These are phyloP conservation scores for Ceratosolen solmsi DNA, from an alignment of 1,140 invertebrate species.

Conservation along the genomic window DNA sequence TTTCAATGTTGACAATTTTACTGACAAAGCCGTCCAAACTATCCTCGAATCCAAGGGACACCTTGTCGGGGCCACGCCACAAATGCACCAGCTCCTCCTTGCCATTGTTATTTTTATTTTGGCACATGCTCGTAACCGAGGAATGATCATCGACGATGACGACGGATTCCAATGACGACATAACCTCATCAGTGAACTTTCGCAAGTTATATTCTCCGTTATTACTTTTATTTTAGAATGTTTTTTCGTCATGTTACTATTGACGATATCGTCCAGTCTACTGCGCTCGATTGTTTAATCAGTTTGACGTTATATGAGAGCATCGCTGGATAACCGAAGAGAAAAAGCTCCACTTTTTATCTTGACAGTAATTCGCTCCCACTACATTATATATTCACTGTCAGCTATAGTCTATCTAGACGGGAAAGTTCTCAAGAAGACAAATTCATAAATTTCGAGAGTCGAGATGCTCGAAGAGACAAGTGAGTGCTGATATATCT, in stretches of 20 bases:
- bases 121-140: not conserved
- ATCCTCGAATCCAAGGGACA: constrained; percentile 61
- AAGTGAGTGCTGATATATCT: too few species aligned
- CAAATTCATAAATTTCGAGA: not conserved
- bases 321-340: constrained; percentile 18
- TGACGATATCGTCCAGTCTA: constrained; percentile 13
- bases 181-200: constrained; percentile 30
- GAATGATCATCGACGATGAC: not conserved
- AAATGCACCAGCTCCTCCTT: constrained; percentile 53
- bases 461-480: too few species aligned
- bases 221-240: constrained; percentile 1
- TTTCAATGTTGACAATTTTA: constrained; percentile 63
- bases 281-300: constrained; percentile 23
- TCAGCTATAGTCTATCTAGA: too few species aligned
- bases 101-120: not conserved
- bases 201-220: not conserved
- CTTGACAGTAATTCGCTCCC: not conserved
- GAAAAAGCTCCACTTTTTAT: not conserved
- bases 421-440: not conserved
- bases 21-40: constrained; percentile 62
- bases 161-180: constrained; percentile 22
- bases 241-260: constrained; percentile 44
- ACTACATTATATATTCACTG: not conserved
- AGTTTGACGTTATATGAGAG: not conserved
- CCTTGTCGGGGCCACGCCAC: constrained; percentile 65